Conservation (phyloP, 2,113 vertebrate species). For the Melanerpes aurifrons region DNA sequence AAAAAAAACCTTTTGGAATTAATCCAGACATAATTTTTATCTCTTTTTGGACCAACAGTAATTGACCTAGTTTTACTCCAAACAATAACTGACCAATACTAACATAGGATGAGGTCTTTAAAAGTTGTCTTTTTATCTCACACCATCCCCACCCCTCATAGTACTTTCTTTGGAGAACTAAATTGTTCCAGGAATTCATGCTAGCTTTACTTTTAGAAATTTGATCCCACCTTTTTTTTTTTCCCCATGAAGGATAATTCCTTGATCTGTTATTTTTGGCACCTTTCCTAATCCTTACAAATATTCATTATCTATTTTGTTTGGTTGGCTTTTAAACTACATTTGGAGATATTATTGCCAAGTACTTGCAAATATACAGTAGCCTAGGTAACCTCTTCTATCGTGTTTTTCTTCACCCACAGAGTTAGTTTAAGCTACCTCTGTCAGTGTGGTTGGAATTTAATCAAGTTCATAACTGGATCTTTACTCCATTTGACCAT, state of each 20-base stretch:
- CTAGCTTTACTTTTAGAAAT: conserved; percentile 43
- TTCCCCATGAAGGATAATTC: conserved; percentile 51
- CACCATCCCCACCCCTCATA: background rate
- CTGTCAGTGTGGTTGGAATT: background rate
- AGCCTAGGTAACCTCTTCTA: conserved; percentile 49
- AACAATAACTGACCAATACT: conserved; percentile 22
- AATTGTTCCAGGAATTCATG: conserved; percentile 28
- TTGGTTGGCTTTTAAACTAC: conserved; percentile 58
- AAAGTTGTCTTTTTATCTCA: conserved; percentile 15
- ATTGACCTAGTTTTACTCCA: conserved; percentile 48
- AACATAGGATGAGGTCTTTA: background rate
- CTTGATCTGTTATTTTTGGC: conserved; percentile 64
- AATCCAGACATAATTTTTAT: conserved; percentile 36
- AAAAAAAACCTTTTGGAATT: background rate
- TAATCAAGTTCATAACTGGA: background rate
- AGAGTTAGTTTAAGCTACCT: conserved; percentile 16
- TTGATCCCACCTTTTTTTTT: conserved; percentile 34
- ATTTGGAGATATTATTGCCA: conserved; percentile 49
- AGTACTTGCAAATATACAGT: conserved; percentile 54
- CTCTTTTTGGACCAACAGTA: conserved; percentile 12
- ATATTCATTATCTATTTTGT: conserved; percentile 60
- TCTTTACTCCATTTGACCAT: background rate
- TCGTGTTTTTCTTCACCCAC: conserved; percentile 14
- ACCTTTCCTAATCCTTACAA: conserved; percentile 59
- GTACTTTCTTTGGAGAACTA: background rate